Base-by-base conservation (phyloP, 2,888 invertebrate genomes). In the Eugnorisma glareosa region DNA sequence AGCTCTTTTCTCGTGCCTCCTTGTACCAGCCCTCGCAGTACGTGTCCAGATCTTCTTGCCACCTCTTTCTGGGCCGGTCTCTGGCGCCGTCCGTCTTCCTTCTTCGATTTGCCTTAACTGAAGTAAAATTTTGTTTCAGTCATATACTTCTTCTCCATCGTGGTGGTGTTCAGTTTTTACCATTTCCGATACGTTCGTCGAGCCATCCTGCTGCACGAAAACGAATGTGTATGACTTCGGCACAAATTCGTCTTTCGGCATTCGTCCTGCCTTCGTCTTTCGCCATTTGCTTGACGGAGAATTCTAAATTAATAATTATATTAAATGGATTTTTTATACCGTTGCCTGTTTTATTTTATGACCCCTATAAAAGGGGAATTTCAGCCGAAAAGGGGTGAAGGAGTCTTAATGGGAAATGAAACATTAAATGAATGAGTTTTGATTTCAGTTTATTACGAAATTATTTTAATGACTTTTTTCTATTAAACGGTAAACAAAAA, bases 131-230 rank as follows among this genome's bases (percentile, higher is more conserved):
- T 86, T 90, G 87, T 92, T 95, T 4, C 93, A 96, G 96, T 94
- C 66, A 2, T 94, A 7, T 96, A 96, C 82, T 94, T 96, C 91
- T 96, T 96, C 89, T 95, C 96, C 0, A 93, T 96, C 77, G 85
- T 95, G 78, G 94, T 96, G 75, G 96, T 96, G 73, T 94, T 96
- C 90, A 96, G 96, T 81, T 96, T 96, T 85, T 96, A 96, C 89
- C 96, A 96, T 89, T 96, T 95, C 89, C 92, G 96, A 73, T 96
- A 96, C 86, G 96, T 96, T 69, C 91, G 96, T 0, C 94, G 96
- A 83, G 96, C 96, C 79, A 96, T 96, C 28, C 85, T 96, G 77
- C 84, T 96, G 68, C 96, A 96, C 73, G 96, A 96, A 72, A 96
- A 95, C 0, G 95, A 95, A 74, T 96, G 96, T 77, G 92, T 91